A percentile compares a stretch with the other conserved stretches of the same genome.
Evolutionary conservation across 2,888 invertebrate species (phyloP).

Genomic region (Caenorhabditis sp.): DNA sequence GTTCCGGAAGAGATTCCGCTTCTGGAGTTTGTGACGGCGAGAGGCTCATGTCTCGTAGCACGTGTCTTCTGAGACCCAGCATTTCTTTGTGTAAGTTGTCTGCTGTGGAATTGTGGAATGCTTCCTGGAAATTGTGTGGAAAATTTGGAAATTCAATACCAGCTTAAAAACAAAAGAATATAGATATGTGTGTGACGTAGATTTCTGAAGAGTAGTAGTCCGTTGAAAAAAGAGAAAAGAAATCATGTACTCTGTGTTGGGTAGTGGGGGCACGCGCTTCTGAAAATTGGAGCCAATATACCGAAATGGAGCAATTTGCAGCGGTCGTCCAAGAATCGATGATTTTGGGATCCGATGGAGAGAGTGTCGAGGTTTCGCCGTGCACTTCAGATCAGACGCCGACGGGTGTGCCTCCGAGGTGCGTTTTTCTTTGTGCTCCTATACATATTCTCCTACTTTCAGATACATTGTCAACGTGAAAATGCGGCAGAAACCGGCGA

Average conservation of each 20-base stretch:
- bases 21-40: conserved; percentile 43
- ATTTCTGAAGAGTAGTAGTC: conserved; percentile 14
- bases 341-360: conserved; percentile 83
- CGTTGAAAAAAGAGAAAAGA: conserved; percentile 26
- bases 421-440: background rate
- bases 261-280: background rate
- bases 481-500: conserved; percentile 81
- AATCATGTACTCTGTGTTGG: conserved; percentile 50
- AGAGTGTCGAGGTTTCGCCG: conserved; percentile 81
- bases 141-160: conserved; percentile 48
- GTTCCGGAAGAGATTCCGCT: conserved; percentile 50
- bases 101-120: conserved; percentile 45
- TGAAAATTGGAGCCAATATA: conserved; percentile 49
- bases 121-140: no score
- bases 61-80: conserved; percentile 62
- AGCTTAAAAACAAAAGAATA: background rate
- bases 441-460: conserved; percentile 19
- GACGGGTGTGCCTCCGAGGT: conserved; percentile 70
- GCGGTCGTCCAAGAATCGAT: conserved; percentile 83
- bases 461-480: conserved; percentile 78
- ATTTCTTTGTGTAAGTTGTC: conserved; percentile 62
- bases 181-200: conserved; percentile 44
- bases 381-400: conserved; percentile 78
- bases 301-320: conserved; percentile 70
- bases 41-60: conserved; percentile 64